A percentile compares a stretch with the other conserved stretches of the same genome.
Conservation (phyloP, 1,140 invertebrate species). For the Venturia canescens region DNA sequence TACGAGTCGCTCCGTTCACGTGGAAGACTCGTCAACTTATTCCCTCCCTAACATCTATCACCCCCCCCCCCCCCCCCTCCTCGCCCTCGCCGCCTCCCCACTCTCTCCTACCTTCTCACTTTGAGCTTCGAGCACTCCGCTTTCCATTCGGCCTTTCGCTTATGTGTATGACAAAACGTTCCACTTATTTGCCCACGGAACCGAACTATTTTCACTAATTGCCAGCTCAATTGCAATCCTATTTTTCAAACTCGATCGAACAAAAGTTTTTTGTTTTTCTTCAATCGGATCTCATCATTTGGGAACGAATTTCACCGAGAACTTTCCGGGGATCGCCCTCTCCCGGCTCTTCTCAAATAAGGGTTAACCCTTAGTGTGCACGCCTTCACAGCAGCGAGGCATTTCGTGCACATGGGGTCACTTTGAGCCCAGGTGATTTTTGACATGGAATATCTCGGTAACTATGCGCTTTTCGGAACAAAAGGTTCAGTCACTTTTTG, state of each 20-base stretch:
- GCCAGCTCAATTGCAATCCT: neutral
- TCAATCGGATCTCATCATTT: neutral
- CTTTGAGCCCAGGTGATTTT: too few species aligned
- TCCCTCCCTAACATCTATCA: conserved; percentile 3
- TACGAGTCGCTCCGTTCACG: conserved; percentile 40
- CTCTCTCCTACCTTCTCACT: neutral
- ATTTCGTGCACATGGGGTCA: too few species aligned
- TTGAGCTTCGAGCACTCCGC: neutral
- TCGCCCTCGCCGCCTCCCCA: neutral
- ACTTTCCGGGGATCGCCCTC: too few species aligned
- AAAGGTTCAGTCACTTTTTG: too few species aligned
- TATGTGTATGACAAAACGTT: neutral
- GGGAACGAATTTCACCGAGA: neutral
- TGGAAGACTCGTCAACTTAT: conserved; percentile 36
- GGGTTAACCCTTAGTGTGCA: too few species aligned
- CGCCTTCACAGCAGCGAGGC: too few species aligned
- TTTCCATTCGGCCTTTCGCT: conserved; percentile 22
- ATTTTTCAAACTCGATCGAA: neutral
- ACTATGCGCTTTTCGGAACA: too few species aligned
- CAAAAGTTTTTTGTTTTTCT: neutral
- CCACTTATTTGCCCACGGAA: neutral
- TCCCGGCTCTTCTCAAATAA: too few species aligned
- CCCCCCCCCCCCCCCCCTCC: neutral
- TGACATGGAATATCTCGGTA: too few species aligned
- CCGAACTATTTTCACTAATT: conserved; percentile 2